phyloP scores from a whole-genome alignment of 2,113 vertebrate species.

The crab-eating macaque (Macaca fascicularis) region DNA sequence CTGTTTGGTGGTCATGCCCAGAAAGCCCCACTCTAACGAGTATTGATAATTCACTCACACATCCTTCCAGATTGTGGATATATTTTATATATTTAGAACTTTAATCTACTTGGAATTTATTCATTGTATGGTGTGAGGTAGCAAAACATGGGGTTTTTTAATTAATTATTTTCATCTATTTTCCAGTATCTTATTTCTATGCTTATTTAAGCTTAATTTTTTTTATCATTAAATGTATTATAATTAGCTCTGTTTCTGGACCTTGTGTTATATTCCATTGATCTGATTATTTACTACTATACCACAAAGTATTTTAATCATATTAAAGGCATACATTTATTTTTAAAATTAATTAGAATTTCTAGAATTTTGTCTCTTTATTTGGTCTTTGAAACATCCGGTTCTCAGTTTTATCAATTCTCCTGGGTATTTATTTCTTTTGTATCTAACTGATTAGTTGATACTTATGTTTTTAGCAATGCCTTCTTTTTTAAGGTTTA shows the following conservation, averaged over 20 bases:
- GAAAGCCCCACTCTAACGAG: background rate
- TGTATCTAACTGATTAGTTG: background rate
- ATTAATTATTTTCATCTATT: background rate
- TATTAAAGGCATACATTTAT: background rate
- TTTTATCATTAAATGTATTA: background rate
- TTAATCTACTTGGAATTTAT: slow-evolving; percentile 1
- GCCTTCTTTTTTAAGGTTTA: background rate
- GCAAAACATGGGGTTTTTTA: background rate
- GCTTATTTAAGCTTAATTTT: background rate
- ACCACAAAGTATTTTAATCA: background rate
- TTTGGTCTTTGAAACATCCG: background rate
- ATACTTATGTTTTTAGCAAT: background rate
- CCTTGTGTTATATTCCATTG: background rate
- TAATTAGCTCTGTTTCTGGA: background rate
- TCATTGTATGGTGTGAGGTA: background rate
- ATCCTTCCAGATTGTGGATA: background rate
- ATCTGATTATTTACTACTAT: background rate
- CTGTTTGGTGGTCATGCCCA: background rate
- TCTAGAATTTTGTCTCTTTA: background rate
- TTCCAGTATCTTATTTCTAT: background rate
- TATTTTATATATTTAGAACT: background rate
- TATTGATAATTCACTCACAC: background rate
- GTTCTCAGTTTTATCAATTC: slow-evolving; percentile 9
- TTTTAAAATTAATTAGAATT: background rate
- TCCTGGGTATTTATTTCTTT: background rate